phyloP scores from a whole-genome alignment of 2,888 invertebrate genomes.

The Nebria brevicollis region DNA sequence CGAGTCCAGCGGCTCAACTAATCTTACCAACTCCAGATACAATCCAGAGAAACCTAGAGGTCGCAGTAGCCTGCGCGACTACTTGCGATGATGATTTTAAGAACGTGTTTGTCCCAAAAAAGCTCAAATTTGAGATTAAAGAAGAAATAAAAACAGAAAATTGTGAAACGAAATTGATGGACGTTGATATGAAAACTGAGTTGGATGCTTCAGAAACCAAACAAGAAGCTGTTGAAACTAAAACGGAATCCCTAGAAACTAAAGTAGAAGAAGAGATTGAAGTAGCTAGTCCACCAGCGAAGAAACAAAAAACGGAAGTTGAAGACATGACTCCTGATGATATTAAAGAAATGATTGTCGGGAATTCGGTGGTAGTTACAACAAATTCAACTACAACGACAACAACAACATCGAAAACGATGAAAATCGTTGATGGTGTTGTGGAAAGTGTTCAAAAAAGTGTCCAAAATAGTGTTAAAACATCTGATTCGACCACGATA shows the following conservation, averaged over 20 bases:
- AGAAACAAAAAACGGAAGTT: slow-evolving; percentile 59
- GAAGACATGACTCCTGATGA: slow-evolving; percentile 58
- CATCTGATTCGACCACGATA: slow-evolving; percentile 56
- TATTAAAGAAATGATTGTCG: slow-evolving; percentile 51
- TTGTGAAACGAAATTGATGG: slow-evolving; percentile 52
- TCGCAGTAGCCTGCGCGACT: slow-evolving; percentile 71
- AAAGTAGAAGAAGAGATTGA: slow-evolving; percentile 39
- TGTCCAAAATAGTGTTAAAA: slow-evolving; percentile 62
- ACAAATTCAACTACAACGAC: slow-evolving; percentile 58
- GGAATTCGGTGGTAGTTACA: slow-evolving; percentile 59
- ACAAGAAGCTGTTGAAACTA: slow-evolving; percentile 37
- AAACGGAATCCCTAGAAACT: slow-evolving; percentile 45
- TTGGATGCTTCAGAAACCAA: slow-evolving; percentile 31
- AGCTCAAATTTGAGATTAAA: slow-evolving; percentile 53
- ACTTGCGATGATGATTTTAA: slow-evolving; percentile 67
- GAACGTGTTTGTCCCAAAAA: slow-evolving; percentile 57
- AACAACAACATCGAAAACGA: slow-evolving; percentile 60
- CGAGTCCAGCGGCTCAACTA: slow-evolving; percentile 24
- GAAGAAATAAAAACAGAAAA: slow-evolving; percentile 51
- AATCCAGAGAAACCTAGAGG: slow-evolving; percentile 70
- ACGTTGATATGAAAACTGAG: slow-evolving; percentile 52
- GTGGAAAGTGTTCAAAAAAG: slow-evolving; percentile 64
- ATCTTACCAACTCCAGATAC: slow-evolving; percentile 62
- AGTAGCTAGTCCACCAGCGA: slow-evolving; percentile 33
- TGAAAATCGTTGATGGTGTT: slow-evolving; percentile 62